Evolutionary conservation across 2,113 vertebrate genomes (phyloP).

Genomic region (Brachypodius melanocephalos): DNA sequence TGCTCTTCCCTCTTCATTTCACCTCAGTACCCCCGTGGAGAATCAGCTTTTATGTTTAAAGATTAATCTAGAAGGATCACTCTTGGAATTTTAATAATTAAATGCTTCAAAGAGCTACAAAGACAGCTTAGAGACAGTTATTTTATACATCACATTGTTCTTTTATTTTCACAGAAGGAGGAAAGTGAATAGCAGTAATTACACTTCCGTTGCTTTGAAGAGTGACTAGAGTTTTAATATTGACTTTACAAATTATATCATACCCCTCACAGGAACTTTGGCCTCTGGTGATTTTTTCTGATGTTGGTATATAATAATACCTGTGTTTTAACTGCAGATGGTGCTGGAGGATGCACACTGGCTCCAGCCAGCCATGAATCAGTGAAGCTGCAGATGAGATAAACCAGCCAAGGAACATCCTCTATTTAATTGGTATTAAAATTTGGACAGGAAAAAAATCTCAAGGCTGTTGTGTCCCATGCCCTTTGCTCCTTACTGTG

Average conservation of each 20-base stretch:
- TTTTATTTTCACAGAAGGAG: not conserved
- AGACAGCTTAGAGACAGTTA: not conserved
- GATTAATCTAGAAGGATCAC: not conserved
- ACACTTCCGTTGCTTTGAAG: not conserved
- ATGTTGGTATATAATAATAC: not conserved
- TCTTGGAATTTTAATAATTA: conserved; percentile 22
- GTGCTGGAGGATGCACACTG: not conserved
- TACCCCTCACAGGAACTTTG: not conserved
- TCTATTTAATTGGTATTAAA: not conserved
- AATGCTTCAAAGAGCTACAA: not conserved
- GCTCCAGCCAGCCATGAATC: not conserved
- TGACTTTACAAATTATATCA: not conserved
- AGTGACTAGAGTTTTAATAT: not conserved
- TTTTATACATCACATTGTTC: not conserved
- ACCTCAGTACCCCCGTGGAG: not conserved
- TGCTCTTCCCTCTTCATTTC: not conserved
- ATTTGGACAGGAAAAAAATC: not conserved
- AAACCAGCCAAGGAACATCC: not conserved
- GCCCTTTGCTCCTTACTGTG: not conserved
- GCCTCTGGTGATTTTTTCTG: not conserved
- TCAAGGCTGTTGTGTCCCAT: not conserved
- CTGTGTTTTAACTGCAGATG: conserved; percentile 5
- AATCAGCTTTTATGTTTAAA: not conserved
- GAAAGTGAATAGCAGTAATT: not conserved
- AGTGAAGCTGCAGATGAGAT: not conserved